A percentile compares a stretch with the other conserved stretches of the same genome.
Evolutionary conservation across 2,888 invertebrate species (phyloP).

Genomic region (Cylindroiulus punctatus): DNA sequence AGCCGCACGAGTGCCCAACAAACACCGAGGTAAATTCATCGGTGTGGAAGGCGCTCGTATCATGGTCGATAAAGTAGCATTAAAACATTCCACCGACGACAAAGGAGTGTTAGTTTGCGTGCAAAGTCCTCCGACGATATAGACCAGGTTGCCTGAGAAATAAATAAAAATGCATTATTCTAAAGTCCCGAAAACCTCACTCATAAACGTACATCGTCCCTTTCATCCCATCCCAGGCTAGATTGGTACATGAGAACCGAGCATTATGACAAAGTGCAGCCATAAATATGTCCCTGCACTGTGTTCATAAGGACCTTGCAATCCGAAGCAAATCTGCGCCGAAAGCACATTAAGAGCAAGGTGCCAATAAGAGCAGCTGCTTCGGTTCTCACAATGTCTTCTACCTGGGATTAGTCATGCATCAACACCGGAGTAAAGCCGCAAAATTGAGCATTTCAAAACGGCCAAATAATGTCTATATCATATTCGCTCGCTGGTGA

Average conservation of each 20-base stretch:
- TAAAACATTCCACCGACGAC: conserved; percentile 48
- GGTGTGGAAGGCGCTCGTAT: background rate
- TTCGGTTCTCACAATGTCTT: background rate
- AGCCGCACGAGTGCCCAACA: conserved; percentile 5
- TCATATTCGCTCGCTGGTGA: background rate
- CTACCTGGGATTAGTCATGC: background rate
- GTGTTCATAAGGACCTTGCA: background rate
- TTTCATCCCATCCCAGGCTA: background rate
- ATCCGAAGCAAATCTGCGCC: background rate
- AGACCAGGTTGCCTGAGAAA: conserved; percentile 27
- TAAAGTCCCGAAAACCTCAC: conserved; percentile 34
- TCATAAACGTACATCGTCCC: background rate
- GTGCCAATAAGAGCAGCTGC: background rate
- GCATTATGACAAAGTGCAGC: conserved; percentile 10
- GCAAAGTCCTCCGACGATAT: conserved; percentile 49
- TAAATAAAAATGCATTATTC: conserved; percentile 44
- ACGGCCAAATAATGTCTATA: background rate
- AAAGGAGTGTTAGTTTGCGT: conserved; percentile 1
- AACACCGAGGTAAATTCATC: background rate
- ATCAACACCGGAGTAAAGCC: background rate
- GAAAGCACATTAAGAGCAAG: conserved; percentile 9
- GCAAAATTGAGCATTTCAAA: background rate
- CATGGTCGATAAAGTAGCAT: conserved; percentile 24
- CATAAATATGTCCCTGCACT: background rate
- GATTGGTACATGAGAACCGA: background rate